phyloP scores from a whole-genome alignment of 2,888 invertebrate species.

The Hecatera dysodea region DNA sequence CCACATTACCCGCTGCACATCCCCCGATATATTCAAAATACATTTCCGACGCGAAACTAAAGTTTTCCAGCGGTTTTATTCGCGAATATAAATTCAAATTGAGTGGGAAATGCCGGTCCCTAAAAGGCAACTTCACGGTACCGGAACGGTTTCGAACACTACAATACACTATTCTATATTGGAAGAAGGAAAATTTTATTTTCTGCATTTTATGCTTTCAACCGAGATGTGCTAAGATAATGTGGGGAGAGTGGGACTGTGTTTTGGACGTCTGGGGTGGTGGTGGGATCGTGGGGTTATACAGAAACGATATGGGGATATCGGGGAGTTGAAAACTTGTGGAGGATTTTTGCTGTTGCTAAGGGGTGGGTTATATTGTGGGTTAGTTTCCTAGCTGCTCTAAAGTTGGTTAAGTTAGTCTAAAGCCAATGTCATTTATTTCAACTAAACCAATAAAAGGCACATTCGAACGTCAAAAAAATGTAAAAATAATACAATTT shows the following conservation, averaged over 20 bases:
- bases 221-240: slow-evolving; percentile 42
- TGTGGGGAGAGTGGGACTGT: slow-evolving; percentile 17
- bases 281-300: not conserved
- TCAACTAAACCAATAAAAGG: too few relatives aligned
- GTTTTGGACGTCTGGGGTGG: too few relatives aligned
- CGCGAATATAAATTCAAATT: slow-evolving; percentile 76
- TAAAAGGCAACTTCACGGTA: slow-evolving; percentile 68
- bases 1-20: slow-evolving; percentile 39
- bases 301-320: slow-evolving; percentile 17
- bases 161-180: slow-evolving; percentile 62
- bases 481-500: too few relatives aligned
- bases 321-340: not conserved
- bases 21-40: slow-evolving; percentile 61
- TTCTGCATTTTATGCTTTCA: slow-evolving; percentile 60
- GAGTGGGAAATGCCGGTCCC: slow-evolving; percentile 70
- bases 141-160: slow-evolving; percentile 51
- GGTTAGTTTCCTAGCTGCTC: too few relatives aligned
- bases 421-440: too few relatives aligned
- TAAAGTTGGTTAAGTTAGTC: too few relatives aligned
- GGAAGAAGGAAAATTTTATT: slow-evolving; percentile 73
- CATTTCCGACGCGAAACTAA: slow-evolving; percentile 60
- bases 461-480: too few relatives aligned
- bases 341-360: not conserved
- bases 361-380: too few relatives aligned
- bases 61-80: slow-evolving; percentile 65